Conservation (phyloP, 2,797 vertebrate genomes). For the Falco rusticolus region DNA sequence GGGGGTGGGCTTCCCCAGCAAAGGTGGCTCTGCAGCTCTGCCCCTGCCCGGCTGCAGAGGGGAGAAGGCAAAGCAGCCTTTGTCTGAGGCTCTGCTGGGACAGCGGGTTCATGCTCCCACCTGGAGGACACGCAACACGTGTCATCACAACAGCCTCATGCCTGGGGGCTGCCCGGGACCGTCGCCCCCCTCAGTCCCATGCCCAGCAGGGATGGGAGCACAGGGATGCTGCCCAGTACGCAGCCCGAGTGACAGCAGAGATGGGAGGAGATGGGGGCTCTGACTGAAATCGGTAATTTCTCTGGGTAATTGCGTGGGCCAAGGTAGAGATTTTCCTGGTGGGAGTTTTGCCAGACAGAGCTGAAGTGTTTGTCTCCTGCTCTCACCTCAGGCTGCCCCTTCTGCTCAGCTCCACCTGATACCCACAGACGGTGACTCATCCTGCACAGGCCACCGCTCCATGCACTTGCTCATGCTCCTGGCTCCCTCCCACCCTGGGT, state of each 20-base stretch:
- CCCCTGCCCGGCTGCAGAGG: not conserved
- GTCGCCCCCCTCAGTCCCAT: rapidly evolving
- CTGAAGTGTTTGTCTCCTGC: not conserved
- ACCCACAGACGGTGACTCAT: not conserved
- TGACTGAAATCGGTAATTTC: not conserved
- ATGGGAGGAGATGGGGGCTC: not conserved
- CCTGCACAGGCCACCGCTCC: not conserved
- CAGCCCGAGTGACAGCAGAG: not conserved
- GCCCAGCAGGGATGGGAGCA: rapidly evolving
- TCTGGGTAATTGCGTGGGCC: not conserved
- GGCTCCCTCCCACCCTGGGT: not conserved
- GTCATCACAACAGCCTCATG: not conserved
- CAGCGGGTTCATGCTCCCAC: not conserved
- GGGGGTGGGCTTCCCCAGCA: not conserved
- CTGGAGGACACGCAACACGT: rapidly evolving
- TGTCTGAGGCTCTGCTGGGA: not conserved
- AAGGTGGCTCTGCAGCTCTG: not conserved
- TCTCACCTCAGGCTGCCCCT: not conserved
- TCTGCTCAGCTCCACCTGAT: not conserved
- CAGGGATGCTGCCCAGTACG: not conserved
- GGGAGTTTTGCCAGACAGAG: not conserved
- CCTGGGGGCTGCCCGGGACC: not conserved
- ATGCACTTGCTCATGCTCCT: not conserved
- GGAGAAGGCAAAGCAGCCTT: not conserved
- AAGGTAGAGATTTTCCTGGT: not conserved